phyloP scores from a whole-genome alignment of 2,797 vertebrate genomes.

The Paguma larvata region DNA sequence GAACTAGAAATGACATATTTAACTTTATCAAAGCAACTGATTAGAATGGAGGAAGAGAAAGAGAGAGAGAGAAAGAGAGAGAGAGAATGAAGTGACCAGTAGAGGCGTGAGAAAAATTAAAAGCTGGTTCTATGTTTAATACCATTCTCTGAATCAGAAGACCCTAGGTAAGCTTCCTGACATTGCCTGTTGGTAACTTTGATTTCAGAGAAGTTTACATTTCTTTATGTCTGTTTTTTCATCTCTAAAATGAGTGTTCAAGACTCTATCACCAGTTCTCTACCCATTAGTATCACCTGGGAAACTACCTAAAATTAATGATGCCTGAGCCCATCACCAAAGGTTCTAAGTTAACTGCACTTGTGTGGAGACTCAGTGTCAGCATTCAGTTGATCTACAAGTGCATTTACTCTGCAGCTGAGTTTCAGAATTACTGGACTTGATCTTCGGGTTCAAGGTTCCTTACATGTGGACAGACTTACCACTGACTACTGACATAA shows the following conservation, averaged over 20 bases:
- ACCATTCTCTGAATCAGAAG: neutral
- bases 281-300: neutral
- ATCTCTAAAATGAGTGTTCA: neutral
- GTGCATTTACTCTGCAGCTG: neutral
- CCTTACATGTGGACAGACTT: too few species aligned
- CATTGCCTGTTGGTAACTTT: neutral
- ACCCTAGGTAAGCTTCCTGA: neutral
- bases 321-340: neutral
- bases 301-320: neutral
- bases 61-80: neutral
- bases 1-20: conserved; percentile 10
- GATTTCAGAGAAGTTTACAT: neutral
- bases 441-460: neutral
- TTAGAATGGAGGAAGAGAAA: neutral
- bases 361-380: neutral
- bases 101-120: neutral
- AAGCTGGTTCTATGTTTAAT: neutral
- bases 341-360: neutral
- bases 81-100: neutral
- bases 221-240: neutral
- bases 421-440: neutral
- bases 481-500: neutral
- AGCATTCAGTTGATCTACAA: neutral
- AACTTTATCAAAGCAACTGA: neutral
- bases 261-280: neutral